Evolutionary conservation across 2,888 invertebrate species (phyloP).

Genomic region (Machimus rusticus): DNA sequence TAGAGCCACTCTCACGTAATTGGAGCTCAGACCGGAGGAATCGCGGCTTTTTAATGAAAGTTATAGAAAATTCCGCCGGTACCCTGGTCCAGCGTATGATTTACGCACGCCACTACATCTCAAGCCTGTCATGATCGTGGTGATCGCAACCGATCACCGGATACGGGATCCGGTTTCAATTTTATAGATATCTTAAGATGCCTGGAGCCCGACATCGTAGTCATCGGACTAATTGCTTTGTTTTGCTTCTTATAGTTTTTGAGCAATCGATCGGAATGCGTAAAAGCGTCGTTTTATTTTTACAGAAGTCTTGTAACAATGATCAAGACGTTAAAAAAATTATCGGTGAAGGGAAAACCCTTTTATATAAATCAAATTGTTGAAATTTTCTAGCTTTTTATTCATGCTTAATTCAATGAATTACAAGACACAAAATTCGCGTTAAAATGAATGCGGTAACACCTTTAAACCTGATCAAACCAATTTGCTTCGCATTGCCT

Average conservation of each 20-base stretch:
- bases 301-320: not conserved
- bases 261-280: not conserved
- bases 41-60: not conserved
- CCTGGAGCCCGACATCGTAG: not conserved
- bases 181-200: not conserved
- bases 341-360: not conserved
- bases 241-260: not conserved
- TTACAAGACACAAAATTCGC: not conserved
- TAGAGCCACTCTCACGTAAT: not conserved
- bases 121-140: not conserved
- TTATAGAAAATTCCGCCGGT: not conserved
- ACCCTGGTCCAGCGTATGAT: not conserved
- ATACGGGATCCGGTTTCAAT: conserved; percentile 35
- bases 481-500: not conserved
- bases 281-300: not conserved
- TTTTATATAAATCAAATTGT: not conserved
- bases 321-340: not conserved
- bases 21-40: not conserved
- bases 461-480: not conserved
- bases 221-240: not conserved
- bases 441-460: not conserved
- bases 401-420: not conserved
- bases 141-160: not conserved
- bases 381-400: not conserved
- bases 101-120: not conserved